Evolutionary conservation across 2,797 vertebrate genomes (phyloP), one percentile per base, ranked within the genome.

Genomic region (Acanthis flammea): DNA sequence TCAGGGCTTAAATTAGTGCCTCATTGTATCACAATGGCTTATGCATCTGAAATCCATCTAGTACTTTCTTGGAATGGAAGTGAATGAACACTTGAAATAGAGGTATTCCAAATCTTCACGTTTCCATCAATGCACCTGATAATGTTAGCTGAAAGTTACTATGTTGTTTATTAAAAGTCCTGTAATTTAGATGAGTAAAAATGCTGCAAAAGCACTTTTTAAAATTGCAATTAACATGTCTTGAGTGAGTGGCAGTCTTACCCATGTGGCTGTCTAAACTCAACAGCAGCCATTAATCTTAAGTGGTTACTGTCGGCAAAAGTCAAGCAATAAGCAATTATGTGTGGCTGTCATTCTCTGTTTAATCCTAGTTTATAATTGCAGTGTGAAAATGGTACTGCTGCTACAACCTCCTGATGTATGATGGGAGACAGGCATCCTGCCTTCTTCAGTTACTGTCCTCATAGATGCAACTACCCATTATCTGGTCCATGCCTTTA

Each of bases 21-120:
- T 92, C 58, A 33, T 66, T 76, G 53, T 91, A 76, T 90, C 82
- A 80, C 53, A 77, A 37, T 77, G 76, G 81, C 91, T 95, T 74
- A 44, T 74, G 75, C 85, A 74, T 91, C 75, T 92, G 88, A 92
- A 92, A 63, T 66, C 41, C 90, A 75, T 91, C 75, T 92, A 54
- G 42, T 91, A 67, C 54, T 94, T 92, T 95, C 55, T 71, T 80
- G 35, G 54, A 91, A 88, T 82, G 90, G 72, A 96, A 92, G 68
- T 88, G 72, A 96, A 88, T 80, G 96, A 96, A 96, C 96, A 96
- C 96, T 96, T 96, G 96, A 96, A 94, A 94, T 95, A 96, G 91
- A 96, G 92, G 25, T 70, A 33, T 60, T 73, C 18, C 19, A 42
- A 66, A 53, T 54, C 33, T 44, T 41, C 27, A 57, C 5, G 27